Percentiles rank a stretch among this genome's conserved stretches.
These are phyloP conservation scores for Pangasianodon hypophthalmus DNA, from an alignment of 2,113 vertebrate genomes.

Conservation along the genomic window DNA sequence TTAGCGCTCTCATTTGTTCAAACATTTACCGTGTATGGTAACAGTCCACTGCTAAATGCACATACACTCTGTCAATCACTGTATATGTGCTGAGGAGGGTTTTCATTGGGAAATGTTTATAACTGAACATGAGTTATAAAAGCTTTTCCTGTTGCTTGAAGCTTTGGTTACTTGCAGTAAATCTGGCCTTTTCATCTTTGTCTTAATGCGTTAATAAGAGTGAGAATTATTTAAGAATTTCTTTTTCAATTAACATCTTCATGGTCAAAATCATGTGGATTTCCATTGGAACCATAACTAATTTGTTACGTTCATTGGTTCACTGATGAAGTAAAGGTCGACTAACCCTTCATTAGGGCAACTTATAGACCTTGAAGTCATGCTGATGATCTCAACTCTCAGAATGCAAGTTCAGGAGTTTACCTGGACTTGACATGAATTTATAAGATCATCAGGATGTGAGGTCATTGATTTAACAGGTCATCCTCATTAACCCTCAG, in stretches of 20 bases:
- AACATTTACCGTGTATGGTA: constrained; percentile 54
- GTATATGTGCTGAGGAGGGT: background rate
- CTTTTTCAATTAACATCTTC: constrained; percentile 1
- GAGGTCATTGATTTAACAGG: constrained; percentile 28
- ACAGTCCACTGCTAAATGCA: constrained; percentile 31
- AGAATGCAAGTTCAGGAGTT: constrained; percentile 29
- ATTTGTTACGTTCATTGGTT: background rate
- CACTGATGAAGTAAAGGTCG: constrained; percentile 2
- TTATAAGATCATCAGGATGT: constrained; percentile 10
- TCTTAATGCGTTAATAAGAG: background rate
- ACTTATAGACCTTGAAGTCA: constrained; percentile 19
- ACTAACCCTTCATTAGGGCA: constrained; percentile 8
- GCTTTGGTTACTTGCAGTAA: constrained; percentile 41
- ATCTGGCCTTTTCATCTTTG: constrained; percentile 15
- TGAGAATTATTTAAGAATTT: background rate
- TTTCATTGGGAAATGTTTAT: constrained; percentile 19
- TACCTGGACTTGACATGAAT: background rate
- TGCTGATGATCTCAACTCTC: constrained; percentile 17
- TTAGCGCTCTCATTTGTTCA: constrained; percentile 36
- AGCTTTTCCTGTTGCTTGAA: constrained; percentile 17
- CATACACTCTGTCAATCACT: constrained; percentile 20
- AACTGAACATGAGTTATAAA: constrained; percentile 30
- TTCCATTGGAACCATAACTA: background rate
- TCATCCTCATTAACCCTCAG: constrained; percentile 48
- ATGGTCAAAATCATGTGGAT: background rate